Base-by-base conservation (phyloP, 2,888 invertebrate species). In the Glyphotaelius pellucidus region DNA sequence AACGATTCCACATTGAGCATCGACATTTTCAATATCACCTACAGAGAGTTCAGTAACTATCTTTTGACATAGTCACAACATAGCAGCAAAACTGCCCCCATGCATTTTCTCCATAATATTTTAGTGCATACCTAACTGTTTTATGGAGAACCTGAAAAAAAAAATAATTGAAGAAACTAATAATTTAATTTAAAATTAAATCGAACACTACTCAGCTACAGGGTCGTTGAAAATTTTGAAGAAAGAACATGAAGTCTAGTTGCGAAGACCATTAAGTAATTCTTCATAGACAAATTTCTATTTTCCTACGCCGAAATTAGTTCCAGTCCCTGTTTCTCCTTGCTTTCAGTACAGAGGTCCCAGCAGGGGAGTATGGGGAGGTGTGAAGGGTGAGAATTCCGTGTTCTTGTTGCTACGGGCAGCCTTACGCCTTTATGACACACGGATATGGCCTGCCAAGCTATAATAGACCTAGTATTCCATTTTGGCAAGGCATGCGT, bases 341-440 rank as follows among this genome's bases (percentile, higher is more conserved):
- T 14, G 42, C n/a, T 86, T 42, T 30, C 86, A 30, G 47, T 47
- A 86, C 7, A 86, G 42, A 52, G 15, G 19, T 86, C 42, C 38
- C 25, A n/a, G 47, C 7, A n/a, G 47, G 25, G 47, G 25, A 19
- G 84, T 67, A 67, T n/a, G 38, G 86, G 95, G 94, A 95, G 95
- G 95, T 93, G 94, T 92, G 94, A 92, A 94, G 93, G 93, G 94
- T 94, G 93, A 90, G 92, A 92, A 93, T 92, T 9, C 67, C 92
- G 93, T 67, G 38, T 90, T 80, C 83, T 92, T 92, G 87, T 14
- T 47, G 47, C 88, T 93, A 87, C 91, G 93, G 91, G 92, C 80
- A 25, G 42, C 88, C 79, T 88, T 67, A n/a, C 88, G 31, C 88
- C 88, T 31, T 38, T 25, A 31, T 67, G 79, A 31, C 32, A 88